These are phyloP conservation scores for Parazoanthus darwini DNA, from an alignment of 92 coral and sea anemone genomes.

Conservation along the genomic window DNA sequence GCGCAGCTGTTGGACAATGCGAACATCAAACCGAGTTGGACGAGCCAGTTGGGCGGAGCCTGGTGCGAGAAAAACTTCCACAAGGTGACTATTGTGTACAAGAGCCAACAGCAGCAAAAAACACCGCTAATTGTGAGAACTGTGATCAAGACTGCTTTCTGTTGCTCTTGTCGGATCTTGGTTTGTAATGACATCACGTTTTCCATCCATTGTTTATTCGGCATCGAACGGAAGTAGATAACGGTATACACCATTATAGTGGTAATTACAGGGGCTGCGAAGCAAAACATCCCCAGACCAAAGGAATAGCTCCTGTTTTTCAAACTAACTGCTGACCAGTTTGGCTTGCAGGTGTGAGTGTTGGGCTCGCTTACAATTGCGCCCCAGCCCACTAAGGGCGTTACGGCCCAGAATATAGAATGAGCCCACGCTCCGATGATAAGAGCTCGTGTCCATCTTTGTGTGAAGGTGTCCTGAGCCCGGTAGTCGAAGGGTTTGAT, in stretches of 20 bases:
- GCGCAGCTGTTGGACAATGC: slow-evolving; percentile 72
- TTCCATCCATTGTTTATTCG: slow-evolving; percentile 56
- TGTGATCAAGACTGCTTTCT: slow-evolving; percentile 66
- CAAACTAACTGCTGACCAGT: slow-evolving; percentile 76
- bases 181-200: slow-evolving; percentile 18
- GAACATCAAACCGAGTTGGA: slow-evolving; percentile 72
- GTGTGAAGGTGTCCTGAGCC: slow-evolving; percentile 72
- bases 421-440: slow-evolving; percentile 61
- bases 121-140: slow-evolving; percentile 69
- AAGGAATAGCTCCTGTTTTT: slow-evolving; percentile 62
- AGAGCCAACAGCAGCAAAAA: slow-evolving; percentile 75
- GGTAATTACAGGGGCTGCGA: slow-evolving; percentile 66
- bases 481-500: slow-evolving; percentile 74
- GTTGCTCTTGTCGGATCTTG: slow-evolving; percentile 52
- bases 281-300: slow-evolving; percentile 74
- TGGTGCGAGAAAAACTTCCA: slow-evolving; percentile 62
- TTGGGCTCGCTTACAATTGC: slow-evolving; percentile 67
- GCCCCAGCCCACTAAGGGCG: slow-evolving; percentile 86
- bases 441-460: slow-evolving; percentile 53
- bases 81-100: slow-evolving; percentile 72
- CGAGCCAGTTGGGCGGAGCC: slow-evolving; percentile 78
- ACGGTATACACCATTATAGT: slow-evolving; percentile 62
- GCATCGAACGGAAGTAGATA: slow-evolving; percentile 64
- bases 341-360: slow-evolving; percentile 83
- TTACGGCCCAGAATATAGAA: slow-evolving; percentile 80